Base-by-base conservation (phyloP, 2,888 invertebrate genomes). In the Trissolcus brochymenae region DNA sequence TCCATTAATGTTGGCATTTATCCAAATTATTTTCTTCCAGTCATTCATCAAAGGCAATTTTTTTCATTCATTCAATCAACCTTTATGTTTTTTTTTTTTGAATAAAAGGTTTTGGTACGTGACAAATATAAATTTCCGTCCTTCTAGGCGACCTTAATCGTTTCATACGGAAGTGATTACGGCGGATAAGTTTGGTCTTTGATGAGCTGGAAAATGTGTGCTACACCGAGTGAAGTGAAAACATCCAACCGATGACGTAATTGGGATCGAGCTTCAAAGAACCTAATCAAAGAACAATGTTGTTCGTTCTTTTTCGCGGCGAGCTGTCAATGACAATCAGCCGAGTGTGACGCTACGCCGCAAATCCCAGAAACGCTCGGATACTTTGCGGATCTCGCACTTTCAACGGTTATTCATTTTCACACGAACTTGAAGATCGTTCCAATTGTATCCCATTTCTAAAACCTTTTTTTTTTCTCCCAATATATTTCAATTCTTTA, bases 261-360 rank as follows among this genome's bases (percentile, higher is more conserved):
- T 75, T 55, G 64, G 29, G 65, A 53, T 59, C 60, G 70, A 78
- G 66, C 65, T 66, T 78, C 70, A 62, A 72, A 76, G 68, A 66
- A 78, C 76, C 72, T 65, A 70, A 78, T 74, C 76, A 46, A 70
- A 70, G 74, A 77, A 77, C 74, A 77, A 77, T 75, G 74, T 72
- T 64, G 73, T 56, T 67, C 68, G 59, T 79, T 78, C 64, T 65
- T 70, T 80, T 79, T 78, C 74, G 59, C 78, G 50, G 29, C 25
- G 29, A 67, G 50, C 59, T 54, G 66, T 79, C 81, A 82, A 80
- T 81, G 82, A 81, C 82, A 79, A 81, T 73, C 81, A 67, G 59
- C 78, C 67, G 59, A 80, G 79, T 79, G 74, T 80, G 76, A 81
- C 80, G 70, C 70, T 65, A 66, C 78, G 77, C 73, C 78, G 70